phyloP scores from a whole-genome alignment of 1,140 invertebrate genomes.

The Vollenhovia emeryi region DNA sequence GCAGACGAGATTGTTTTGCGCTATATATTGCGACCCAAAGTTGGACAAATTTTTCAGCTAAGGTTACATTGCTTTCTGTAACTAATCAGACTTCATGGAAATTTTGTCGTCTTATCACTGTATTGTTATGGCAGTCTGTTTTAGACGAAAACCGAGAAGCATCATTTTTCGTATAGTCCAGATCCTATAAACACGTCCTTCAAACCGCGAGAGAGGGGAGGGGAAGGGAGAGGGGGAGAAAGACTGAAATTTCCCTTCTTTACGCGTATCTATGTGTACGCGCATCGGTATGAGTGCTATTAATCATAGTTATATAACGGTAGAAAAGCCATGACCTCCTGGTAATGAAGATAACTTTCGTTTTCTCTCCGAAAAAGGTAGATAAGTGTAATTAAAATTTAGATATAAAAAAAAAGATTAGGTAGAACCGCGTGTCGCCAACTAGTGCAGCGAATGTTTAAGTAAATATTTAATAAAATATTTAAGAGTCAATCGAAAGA shows the following conservation, averaged over 20 bases:
- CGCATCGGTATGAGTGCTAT: neutral
- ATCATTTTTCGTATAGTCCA: neutral
- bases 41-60: neutral
- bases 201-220: too few species aligned
- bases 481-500: neutral
- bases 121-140: neutral
- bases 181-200: neutral
- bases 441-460: neutral
- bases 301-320: slow-evolving; percentile 36
- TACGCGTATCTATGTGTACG: neutral
- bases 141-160: neutral
- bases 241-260: neutral
- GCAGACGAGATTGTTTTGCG: neutral
- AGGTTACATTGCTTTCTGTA: neutral
- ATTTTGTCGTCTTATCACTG: neutral
- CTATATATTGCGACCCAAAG: neutral
- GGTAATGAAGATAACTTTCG: slow-evolving; percentile 36
- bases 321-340: neutral
- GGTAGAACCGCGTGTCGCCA: neutral
- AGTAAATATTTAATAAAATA: neutral
- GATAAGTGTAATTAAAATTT: neutral
- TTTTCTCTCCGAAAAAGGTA: slow-evolving; percentile 3
- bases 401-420: neutral
- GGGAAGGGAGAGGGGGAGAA: too few species aligned
- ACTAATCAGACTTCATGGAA: neutral